A percentile compares a stretch with the other conserved stretches of the same genome.
Evolutionary conservation across 2,888 invertebrate genomes (phyloP).

Genomic region (Lycia hirtaria): DNA sequence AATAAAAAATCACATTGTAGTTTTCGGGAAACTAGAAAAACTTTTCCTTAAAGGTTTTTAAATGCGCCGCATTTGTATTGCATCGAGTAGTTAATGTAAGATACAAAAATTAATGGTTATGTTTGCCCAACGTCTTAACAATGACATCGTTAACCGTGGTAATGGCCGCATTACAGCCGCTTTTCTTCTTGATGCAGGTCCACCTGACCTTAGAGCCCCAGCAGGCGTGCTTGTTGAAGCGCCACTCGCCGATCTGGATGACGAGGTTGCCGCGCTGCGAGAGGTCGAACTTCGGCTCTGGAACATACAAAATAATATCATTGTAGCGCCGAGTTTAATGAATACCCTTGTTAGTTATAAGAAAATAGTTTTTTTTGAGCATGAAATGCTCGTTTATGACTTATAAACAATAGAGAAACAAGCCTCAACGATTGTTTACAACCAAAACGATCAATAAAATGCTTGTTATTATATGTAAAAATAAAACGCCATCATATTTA

Average conservation of each 20-base stretch:
- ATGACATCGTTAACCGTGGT: slow-evolving; percentile 78
- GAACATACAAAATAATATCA: slow-evolving; percentile 43
- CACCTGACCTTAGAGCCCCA: slow-evolving; percentile 79
- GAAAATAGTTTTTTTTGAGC: neutral
- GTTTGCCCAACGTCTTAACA: slow-evolving; percentile 75
- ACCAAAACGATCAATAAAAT: too few species aligned
- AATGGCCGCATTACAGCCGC: slow-evolving; percentile 74
- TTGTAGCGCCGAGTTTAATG: neutral
- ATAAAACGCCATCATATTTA: too few species aligned
- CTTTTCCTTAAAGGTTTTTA: neutral
- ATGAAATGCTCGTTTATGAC: too few species aligned
- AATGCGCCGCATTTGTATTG: neutral
- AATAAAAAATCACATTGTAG: too few species aligned
- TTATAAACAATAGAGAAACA: too few species aligned
- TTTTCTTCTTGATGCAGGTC: slow-evolving; percentile 81
- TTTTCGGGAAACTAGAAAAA: too few species aligned
- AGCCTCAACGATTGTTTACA: too few species aligned
- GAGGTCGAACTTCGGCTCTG: slow-evolving; percentile 76
- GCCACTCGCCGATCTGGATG: slow-evolving; percentile 77
- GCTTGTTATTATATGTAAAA: too few species aligned
- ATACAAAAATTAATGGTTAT: slow-evolving; percentile 62
- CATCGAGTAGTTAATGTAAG: neutral
- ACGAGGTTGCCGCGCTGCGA: slow-evolving; percentile 78
- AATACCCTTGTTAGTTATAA: neutral
- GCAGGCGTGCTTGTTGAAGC: slow-evolving; percentile 77